Evolutionary conservation across 2,797 vertebrate genomes (phyloP), one percentile per base, ranked within the genome.

Genomic region (Micromesistius poutassou): DNA sequence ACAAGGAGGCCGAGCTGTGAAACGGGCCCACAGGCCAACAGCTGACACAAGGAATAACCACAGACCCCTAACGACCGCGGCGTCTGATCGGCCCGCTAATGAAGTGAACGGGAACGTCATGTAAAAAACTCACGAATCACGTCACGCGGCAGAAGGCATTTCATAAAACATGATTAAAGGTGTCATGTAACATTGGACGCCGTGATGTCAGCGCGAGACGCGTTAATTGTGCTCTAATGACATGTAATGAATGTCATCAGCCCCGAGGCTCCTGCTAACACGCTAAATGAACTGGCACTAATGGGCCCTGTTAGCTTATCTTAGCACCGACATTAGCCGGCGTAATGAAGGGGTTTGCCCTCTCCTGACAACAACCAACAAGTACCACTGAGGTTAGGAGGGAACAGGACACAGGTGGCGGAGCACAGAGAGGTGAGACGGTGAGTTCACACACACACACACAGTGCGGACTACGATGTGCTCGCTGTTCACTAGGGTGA

Each of bases 241-340:
- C 87, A 92, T 88, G 88, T 93, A 92, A 93, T 93, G 91, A 92
- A 93, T 92, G 91, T 92, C 90, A 92, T 92, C 89, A 91, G 90
- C 90, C 91, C 76, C 0, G 79, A 89, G 87, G 89, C 92, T 89
- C 74, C 72, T 25, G 91, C 91, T 92, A 93, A 93, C 91, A 86
- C 92, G 89, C 89, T 92, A 93, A 93, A 93, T 88, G 87, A 92
- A 92, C 90, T 92, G 90, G 88, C 91, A 91, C 91, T 93, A 92
- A 91, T 91, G 87, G 90, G 87, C 84, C 86, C 86, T 83, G 90
- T 93, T 92, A 91, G 92, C 88, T 92, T 91, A 90, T 92, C 88
- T 85, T 86, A 87, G 89, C 77, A 77, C 86, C 86, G 87, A 91
- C 87, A 87, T 87, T 85, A 89, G 89, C 91, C 87, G 85, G 86